Evolutionary conservation across 2,797 vertebrate species (phyloP).

Genomic region (Karalla daura): DNA sequence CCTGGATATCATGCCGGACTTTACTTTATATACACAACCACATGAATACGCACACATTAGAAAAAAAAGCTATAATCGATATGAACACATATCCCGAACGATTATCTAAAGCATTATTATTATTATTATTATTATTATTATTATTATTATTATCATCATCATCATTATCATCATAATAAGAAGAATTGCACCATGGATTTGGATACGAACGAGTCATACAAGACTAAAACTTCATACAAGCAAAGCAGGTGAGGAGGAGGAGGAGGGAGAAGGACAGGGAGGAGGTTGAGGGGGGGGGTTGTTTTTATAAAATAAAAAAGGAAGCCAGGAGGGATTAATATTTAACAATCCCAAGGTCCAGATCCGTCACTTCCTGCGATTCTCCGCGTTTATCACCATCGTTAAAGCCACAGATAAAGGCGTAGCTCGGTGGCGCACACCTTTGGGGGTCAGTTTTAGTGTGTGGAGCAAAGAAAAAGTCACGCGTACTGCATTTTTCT

Average conservation of each 20-base stretch:
- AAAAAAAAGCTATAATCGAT: slow-evolving; percentile 75
- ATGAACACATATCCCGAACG: slow-evolving; percentile 73
- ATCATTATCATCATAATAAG: slow-evolving; percentile 70
- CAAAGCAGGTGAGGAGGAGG: slow-evolving; percentile 56
- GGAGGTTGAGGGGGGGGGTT: too few species aligned
- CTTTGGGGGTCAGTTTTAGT: slow-evolving; percentile 78
- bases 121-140: too few species aligned
- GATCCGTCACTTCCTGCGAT: slow-evolving; percentile 66
- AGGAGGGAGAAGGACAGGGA: not conserved
- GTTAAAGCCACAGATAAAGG: slow-evolving; percentile 71
- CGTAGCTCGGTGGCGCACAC: slow-evolving; percentile 72
- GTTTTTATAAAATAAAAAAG: slow-evolving; percentile 32
- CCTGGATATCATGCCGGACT: slow-evolving; percentile 72
- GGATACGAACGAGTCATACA: slow-evolving; percentile 65
- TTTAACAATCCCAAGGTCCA: slow-evolving; percentile 78
- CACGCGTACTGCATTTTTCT: slow-evolving; percentile 52
- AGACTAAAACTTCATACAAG: slow-evolving; percentile 70
- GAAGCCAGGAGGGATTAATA: slow-evolving; percentile 71
- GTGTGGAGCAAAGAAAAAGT: slow-evolving; percentile 75
- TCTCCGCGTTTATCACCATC: slow-evolving; percentile 59
- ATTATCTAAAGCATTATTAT: slow-evolving; percentile 82
- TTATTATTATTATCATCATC: too few species aligned
- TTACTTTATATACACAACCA: slow-evolving; percentile 80
- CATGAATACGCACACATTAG: slow-evolving; percentile 75
- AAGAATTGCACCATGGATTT: slow-evolving; percentile 74